Conservation (phyloP, 2,797 vertebrate species). For the Esox lucius region DNA sequence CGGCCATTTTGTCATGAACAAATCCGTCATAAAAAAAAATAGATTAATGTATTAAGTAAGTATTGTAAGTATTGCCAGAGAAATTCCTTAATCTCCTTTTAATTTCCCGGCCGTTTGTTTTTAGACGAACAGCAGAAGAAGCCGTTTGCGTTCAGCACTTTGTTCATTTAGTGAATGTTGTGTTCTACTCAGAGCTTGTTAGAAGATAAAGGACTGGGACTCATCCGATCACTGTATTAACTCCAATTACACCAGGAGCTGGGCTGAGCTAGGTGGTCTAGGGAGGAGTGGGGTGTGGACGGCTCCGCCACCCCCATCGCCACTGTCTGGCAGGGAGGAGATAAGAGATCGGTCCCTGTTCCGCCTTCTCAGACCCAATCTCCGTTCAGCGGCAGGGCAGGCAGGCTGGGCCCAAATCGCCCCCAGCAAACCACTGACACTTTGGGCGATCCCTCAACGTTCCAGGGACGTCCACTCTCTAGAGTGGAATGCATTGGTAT, state of each 20-base stretch:
- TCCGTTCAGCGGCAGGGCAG: slow-evolving; percentile 55
- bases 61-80: slow-evolving; percentile 45
- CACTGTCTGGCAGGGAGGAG: slow-evolving; percentile 68
- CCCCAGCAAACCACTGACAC: too few relatives aligned
- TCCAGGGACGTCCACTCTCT: slow-evolving; percentile 33
- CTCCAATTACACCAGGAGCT: slow-evolving; percentile 63
- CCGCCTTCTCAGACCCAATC: slow-evolving; percentile 66
- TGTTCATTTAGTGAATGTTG: slow-evolving; percentile 51
- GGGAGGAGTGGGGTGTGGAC: slow-evolving; percentile 38
- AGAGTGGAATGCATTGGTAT: slow-evolving; percentile 59
- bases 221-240: slow-evolving; percentile 77
- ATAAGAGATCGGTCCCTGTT: slow-evolving; percentile 67
- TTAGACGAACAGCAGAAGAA: slow-evolving; percentile 33
- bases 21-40: slow-evolving; percentile 14
- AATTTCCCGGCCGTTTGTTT: slow-evolving; percentile 37
- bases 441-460: too few relatives aligned
- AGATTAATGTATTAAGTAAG: slow-evolving; percentile 50
- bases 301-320: slow-evolving; percentile 51
- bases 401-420: not conserved
- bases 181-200: slow-evolving; percentile 58
- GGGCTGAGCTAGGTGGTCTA: slow-evolving; percentile 58
- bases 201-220: slow-evolving; percentile 66
- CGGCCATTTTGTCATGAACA: too few relatives aligned
- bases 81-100: slow-evolving; percentile 39
- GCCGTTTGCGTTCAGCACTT: slow-evolving; percentile 56